These are phyloP conservation scores for Cottoperca gobio DNA, from an alignment of 2,797 vertebrate species.

Conservation along the genomic window DNA sequence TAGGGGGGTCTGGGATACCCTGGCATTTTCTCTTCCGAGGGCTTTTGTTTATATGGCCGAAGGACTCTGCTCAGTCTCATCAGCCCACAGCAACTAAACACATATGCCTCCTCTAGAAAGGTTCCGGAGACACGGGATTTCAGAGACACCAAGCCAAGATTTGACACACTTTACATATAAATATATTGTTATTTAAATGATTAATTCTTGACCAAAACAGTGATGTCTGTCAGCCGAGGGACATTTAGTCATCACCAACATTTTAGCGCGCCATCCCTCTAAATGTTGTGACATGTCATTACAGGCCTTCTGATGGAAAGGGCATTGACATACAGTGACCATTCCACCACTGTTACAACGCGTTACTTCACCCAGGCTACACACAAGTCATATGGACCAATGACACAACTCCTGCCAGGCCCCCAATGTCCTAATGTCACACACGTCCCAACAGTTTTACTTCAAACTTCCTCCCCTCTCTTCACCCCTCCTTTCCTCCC, in stretches of 20 bases:
- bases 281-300: constrained; percentile 81
- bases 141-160: not conserved
- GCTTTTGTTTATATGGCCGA: constrained; percentile 78
- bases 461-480: constrained; percentile 74
- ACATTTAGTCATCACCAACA: constrained; percentile 68
- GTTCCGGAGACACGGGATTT: constrained; percentile 19
- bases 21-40: constrained; percentile 78
- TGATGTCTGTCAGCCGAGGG: constrained; percentile 48
- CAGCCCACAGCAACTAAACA: constrained; percentile 60
- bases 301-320: constrained; percentile 74
- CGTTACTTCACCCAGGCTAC: constrained; percentile 73
- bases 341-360: constrained; percentile 78
- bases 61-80: constrained; percentile 79
- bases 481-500: constrained; percentile 39
- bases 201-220: constrained; percentile 38
- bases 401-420: constrained; percentile 79
- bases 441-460: constrained; percentile 81
- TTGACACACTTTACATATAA: constrained; percentile 8
- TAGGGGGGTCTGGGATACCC: constrained; percentile 65
- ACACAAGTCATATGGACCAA: constrained; percentile 77
- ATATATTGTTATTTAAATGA: constrained; percentile 30
- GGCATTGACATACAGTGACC: constrained; percentile 82
- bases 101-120: constrained; percentile 35
- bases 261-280: constrained; percentile 46
- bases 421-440: constrained; percentile 82